A percentile compares a stretch with the other conserved stretches of the same genome.
These are phyloP conservation scores for Merodon equestris DNA, from an alignment of 2,888 invertebrate species.

Conservation along the genomic window DNA sequence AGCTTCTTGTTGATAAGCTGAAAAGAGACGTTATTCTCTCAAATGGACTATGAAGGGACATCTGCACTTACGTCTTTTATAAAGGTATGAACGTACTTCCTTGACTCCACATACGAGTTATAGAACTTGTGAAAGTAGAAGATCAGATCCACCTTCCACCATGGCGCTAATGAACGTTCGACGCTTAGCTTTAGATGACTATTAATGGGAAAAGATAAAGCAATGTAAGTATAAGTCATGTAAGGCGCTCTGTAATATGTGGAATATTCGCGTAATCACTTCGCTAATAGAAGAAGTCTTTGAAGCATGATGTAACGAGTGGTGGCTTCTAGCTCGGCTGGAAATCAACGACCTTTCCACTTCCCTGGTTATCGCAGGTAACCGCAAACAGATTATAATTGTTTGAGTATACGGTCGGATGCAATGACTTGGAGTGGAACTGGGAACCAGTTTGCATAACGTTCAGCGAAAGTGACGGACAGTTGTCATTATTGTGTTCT, in stretches of 20 bases:
- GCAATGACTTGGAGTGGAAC: constrained; percentile 12
- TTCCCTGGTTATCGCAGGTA: neutral
- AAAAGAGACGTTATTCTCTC: neutral
- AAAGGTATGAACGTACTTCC: constrained; percentile 44
- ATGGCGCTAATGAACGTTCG: constrained; percentile 46
- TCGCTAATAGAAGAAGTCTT: neutral
- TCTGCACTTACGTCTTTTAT: constrained; percentile 46
- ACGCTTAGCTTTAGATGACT: constrained; percentile 56
- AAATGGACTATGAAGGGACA: neutral
- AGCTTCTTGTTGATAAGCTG: constrained; percentile 56
- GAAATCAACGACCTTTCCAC: constrained; percentile 22
- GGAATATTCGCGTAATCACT: constrained; percentile 10
- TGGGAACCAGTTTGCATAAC: constrained; percentile 19
- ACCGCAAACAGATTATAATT: constrained; percentile 16
- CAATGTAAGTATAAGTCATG: too few species aligned
- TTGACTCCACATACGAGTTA: constrained; percentile 54
- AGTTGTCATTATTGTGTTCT: constrained; percentile 1
- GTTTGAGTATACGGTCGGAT: neutral
- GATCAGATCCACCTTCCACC: constrained; percentile 40
- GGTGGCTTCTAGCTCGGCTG: neutral
- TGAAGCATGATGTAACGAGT: constrained; percentile 7
- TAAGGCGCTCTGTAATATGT: neutral
- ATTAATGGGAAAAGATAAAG: neutral
- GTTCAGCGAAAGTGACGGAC: constrained; percentile 35
- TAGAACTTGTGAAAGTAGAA: constrained; percentile 50